Evolutionary conservation across 2,113 vertebrate genomes (phyloP), one percentile per base, ranked within the genome.

Genomic region (Ammodytes dubius): DNA sequence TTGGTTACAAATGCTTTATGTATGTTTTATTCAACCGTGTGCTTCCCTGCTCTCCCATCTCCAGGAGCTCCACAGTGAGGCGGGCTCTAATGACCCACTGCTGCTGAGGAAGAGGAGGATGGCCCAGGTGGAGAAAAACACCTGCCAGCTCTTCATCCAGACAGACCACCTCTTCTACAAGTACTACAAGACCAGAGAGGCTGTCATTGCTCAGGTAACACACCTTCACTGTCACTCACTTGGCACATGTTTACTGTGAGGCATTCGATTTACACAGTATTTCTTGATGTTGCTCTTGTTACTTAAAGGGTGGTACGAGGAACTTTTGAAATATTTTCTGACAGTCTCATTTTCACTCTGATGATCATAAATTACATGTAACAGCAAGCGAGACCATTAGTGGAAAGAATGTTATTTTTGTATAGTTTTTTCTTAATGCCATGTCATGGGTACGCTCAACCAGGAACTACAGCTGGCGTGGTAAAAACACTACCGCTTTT

Each of bases 131-230:
- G 97, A 99, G 92, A 99, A 96, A 85, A 99, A 99, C 91, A 99
- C 98, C 0, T 99, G 98, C 75, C 98, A 99, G 92, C 96, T 99
- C 10, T 99, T 98, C 82, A 99, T 99, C 89, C 98, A 99, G 92
- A 99, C 98, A 0, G 98, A 99, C 91, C 98, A 99, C 84, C 96
- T 99, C 14, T 99, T 99, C 92, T 99, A 69, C 90, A 97, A 96
- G 77, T 96, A 97, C 85, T 99, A 99, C 52, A 97, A 97, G 91
- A 97, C 96, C 68, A 96, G 97, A 83, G 98, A 99, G 93, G 98
- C 98, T 43, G 98, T 99, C 83, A 99, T 96, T 37, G 94, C 95
- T 83, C 95, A 96, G 94, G 95, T 95, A 81, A 74, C 1, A 15
- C 54, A 15, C 79, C 43, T 14, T 1, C 66, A 1, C 6, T 1